Percentiles rank a stretch among this genome's conserved stretches.
phyloP scores from a whole-genome alignment of 2,888 invertebrate genomes.

The Diaprepes abbreviatus region DNA sequence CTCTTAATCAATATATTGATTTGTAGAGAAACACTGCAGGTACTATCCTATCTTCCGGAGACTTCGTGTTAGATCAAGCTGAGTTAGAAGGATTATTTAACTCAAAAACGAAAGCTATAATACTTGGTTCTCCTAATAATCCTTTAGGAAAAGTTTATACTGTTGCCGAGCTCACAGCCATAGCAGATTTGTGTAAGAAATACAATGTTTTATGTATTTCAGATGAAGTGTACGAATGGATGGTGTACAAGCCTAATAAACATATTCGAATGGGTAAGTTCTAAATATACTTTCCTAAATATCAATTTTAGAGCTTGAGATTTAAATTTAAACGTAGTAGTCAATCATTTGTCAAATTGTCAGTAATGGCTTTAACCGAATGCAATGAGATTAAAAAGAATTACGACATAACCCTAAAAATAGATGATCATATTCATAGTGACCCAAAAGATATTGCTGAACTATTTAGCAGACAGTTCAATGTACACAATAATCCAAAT shows the following conservation, averaged over 20 bases:
- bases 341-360: no score
- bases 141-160: conserved; percentile 94
- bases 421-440: no score
- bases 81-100: conserved; percentile 88
- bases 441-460: no score
- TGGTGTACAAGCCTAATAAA: conserved; percentile 85
- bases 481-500: no score
- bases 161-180: conserved; percentile 76
- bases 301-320: no score
- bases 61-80: conserved; percentile 89
- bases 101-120: conserved; percentile 91
- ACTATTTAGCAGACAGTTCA: no score
- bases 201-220: conserved; percentile 92
- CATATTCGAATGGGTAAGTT: conserved; percentile 90
- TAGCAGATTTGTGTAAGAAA: conserved; percentile 92
- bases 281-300: neutral
- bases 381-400: no score
- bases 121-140: conserved; percentile 97
- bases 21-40: conserved; percentile 60
- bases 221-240: conserved; percentile 99
- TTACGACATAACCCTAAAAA: no score
- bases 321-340: no score
- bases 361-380: no score
- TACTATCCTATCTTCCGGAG: conserved; percentile 76
- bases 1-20: no score